Evolutionary conservation across 1,140 invertebrate species (phyloP), one percentile per base, ranked within the genome.

Genomic region (Diachasmimorpha longicaudata): DNA sequence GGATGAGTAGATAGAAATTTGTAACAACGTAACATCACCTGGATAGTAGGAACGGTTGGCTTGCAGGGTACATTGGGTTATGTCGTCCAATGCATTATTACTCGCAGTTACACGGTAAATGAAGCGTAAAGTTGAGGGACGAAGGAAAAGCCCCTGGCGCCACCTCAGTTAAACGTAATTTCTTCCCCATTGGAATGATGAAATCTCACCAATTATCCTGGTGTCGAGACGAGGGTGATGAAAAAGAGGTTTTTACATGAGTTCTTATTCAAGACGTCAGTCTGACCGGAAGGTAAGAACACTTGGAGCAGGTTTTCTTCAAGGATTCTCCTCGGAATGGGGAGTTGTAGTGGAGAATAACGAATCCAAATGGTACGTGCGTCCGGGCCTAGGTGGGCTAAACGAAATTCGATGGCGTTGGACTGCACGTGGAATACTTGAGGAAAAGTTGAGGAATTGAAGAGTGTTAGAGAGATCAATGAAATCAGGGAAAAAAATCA

Each of bases 321-420:
- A 16, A 36, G 69, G 39, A 71, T 52, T 42, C 69, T 10, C 16
- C 31, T 69, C n/a, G 5, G 16, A 71, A 44, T 46, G 69, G 44
- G 25, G 69, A 71, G 42, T 71, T 25, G 16, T 71, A 71, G 69
- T 48, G 4, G 69, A 46, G 69, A 71, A 71, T 71, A 71, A 71
- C 10, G 69, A 71, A 66, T 66, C 48, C 31, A 37, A 42, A 19
- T 42, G 37, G 67, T 70, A 72, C 70, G 44, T 46, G 52, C 72
- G 74, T 58, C 39, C 55, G 68, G 68, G 36, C 48, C 14, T 48
- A 68, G 68, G 68, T 36, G 70, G 46, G 37, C 46, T 70, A 55
- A 44, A 66, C 68, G 68, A 68, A 78, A 78, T 72, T 75, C 52
- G 74, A 78, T 78, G 72, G 74, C 68, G 70, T 70, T 31, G n/a